Evolutionary conservation across 92 coral and sea anemone genomes (phyloP).

Genomic region (Porites rus): DNA sequence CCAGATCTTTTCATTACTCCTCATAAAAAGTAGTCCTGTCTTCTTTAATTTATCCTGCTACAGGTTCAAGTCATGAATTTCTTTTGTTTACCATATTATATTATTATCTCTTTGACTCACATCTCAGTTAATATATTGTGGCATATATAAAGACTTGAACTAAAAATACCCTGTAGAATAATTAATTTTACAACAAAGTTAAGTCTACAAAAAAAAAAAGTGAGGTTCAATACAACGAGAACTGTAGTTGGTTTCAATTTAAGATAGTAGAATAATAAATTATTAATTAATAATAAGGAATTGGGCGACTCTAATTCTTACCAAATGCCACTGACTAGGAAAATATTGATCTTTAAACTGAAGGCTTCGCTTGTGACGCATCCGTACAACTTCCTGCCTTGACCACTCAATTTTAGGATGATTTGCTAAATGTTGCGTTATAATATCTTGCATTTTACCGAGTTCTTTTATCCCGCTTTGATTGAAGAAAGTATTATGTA

Average conservation of each 20-base stretch:
- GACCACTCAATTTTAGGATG: slow-evolving; percentile 99
- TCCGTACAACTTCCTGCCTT: slow-evolving; percentile 83
- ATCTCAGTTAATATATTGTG: neutral
- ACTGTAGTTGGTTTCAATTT: slow-evolving; percentile 15
- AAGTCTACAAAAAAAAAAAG: neutral
- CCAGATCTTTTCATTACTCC: too few species aligned
- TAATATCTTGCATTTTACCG: slow-evolving; percentile 49
- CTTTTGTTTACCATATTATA: too few species aligned
- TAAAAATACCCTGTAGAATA: too few species aligned
- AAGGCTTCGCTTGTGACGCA: slow-evolving; percentile 83
- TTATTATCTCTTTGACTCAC: neutral
- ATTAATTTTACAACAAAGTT: neutral
- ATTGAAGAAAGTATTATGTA: slow-evolving; percentile 82
- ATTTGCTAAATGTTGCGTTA: slow-evolving; percentile 62
- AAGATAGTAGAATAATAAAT: slow-evolving; percentile 46
- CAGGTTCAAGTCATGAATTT: too few species aligned
- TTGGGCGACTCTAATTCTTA: slow-evolving; percentile 45
- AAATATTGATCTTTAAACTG: slow-evolving; percentile 97
- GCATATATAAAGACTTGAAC: neutral
- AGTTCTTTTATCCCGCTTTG: slow-evolving; percentile 55
- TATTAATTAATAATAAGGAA: slow-evolving; percentile 60
- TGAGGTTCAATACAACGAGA: neutral
- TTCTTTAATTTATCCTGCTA: too few species aligned
- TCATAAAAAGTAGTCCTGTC: too few species aligned
- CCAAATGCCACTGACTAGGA: slow-evolving; percentile 99